These are phyloP conservation scores for Drosophila pegasa DNA, from an alignment of 2,888 invertebrate genomes.

Conservation along the genomic window DNA sequence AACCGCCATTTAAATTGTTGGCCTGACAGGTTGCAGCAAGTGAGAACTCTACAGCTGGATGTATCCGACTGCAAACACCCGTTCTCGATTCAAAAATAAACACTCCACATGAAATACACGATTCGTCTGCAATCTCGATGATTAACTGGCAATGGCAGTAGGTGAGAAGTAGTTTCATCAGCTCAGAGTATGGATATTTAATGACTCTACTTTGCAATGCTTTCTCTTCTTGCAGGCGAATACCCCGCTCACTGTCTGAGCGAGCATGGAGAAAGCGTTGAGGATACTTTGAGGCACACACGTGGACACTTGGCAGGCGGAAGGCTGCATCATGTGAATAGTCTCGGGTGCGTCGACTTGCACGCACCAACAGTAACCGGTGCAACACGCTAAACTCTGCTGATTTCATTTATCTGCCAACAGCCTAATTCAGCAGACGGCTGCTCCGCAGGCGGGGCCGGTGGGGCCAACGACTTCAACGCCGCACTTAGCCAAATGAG, in stretches of 20 bases:
- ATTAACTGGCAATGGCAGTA: neutral
- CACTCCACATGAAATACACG: neutral
- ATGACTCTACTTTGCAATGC: neutral
- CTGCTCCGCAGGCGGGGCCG: slow-evolving; percentile 30
- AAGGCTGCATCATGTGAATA: slow-evolving; percentile 44
- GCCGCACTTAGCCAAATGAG: slow-evolving; percentile 83
- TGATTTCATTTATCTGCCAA: slow-evolving; percentile 64
- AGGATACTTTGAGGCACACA: slow-evolving; percentile 59
- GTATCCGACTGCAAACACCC: neutral
- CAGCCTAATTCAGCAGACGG: slow-evolving; percentile 68
- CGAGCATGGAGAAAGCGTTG: slow-evolving; percentile 43
- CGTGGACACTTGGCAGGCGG: slow-evolving; percentile 66
- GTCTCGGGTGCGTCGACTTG: slow-evolving; percentile 57
- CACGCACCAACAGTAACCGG: slow-evolving; percentile 3
- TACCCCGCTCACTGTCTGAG: neutral
- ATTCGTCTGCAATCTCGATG: neutral
- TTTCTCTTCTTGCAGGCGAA: too few species aligned
- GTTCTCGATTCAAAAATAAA: neutral
- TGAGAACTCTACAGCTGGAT: neutral
- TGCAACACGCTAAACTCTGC: slow-evolving; percentile 35
- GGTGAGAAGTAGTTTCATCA: too few species aligned
- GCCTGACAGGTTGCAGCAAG: slow-evolving; percentile 35
- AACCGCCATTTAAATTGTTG: slow-evolving; percentile 70
- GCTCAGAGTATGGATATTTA: neutral
- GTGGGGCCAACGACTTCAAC: slow-evolving; percentile 72